Evolutionary conservation across 2,113 vertebrate genomes (phyloP), one percentile per base, ranked within the genome.

Genomic region (Platysternon megacephalum): DNA sequence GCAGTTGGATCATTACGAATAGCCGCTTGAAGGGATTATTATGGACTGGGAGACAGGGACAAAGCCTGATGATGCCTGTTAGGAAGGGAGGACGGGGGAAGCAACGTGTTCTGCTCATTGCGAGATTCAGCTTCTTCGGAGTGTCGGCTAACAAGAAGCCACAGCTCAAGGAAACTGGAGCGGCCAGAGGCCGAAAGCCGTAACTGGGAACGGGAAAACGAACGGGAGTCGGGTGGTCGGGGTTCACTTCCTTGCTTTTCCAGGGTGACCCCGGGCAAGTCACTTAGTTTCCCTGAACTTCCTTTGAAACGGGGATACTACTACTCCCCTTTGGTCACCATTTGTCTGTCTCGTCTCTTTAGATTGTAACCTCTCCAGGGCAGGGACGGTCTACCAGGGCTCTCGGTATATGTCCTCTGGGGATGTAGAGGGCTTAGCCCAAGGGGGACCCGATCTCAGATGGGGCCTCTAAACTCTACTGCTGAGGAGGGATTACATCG

Each of bases 241-340:
- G 74, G 42, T 28, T 44, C 74, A 44, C 4, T 26, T 8, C 74
- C 42, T 28, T 44, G 42, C 22, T 74, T 74, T 42, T 2, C 0
- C 0, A 0, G 1, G 2, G 11, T 2, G 1, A 79, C 12, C 26
- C 48, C 0, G 0, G 1, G 6, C 1, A 0, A 65, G 65, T 87
- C n/a, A 39, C 65, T 39, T 72, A 19, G 5, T 76, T 44, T 44
- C 12, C 21, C 21, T 11, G 42, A 11, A 22, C 42, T 44, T 44
- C 42, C 42, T 68, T 21, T 68, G 65, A 39, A 68, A 68, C 2
- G 4, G 19, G 19, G 65, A 11, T 61, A 21, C 11, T 21, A 22
- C 17, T 21, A 22, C 17, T 22, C 65, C 19, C 9, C 21, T 72
- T 22, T 11, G n/a, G 65, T 39, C 17, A 8, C 35, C 61, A 17